Evolutionary conservation across 1,140 invertebrate genomes (phyloP), one percentile per base, ranked within the genome.

Genomic region (Stegodyphus mimosarum): DNA sequence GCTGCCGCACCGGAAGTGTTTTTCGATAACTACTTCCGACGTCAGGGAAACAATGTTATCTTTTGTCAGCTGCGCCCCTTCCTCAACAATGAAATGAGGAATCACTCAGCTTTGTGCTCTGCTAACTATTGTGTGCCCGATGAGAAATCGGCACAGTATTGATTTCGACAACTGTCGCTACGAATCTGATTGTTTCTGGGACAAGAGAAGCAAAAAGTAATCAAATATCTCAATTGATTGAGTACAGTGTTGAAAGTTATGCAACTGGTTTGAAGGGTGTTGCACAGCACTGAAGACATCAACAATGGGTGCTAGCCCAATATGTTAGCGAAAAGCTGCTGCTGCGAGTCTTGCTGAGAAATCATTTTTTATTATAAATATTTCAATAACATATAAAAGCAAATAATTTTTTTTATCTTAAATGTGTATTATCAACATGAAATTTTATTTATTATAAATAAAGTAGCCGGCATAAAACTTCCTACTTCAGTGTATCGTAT

Each of bases 21-120:
- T 74, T 74, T 74, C 72, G 53, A 74, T 74, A 74, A 74, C 72
- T 74, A 74, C 72, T 74, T 74, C 72, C 72, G 72, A 52, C 53
- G 18, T n/a, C 13, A 33, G 9, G 72, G 53, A 74, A 52, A 74
- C 72, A 74, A 74, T 74, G 72, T 74, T 74, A 74, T 74, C 72
- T 74, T 33, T 74, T 74, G 72, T 74, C 72, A 74, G 72, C 72
- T 60, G 72, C 72, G 18, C 55, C 55, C 72, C 52, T 13, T 9
- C n/a, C 72, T 33, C 18, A 74, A 74, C 72, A 74, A 74, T 74
- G 55, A 74, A 52, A 74, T 74, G 72, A 74, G 72, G 53, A 74
- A 74, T 74, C 52, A 18, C 53, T 52, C 53, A 33, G 72, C 72
- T 52, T 15, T 17, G 52, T 74, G 51, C 49, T n/a, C 48, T 50